Percentiles rank a stretch among this genome's conserved stretches.
Evolutionary conservation across 2,797 vertebrate genomes (phyloP).

Genomic region (Scarus forsteni): DNA sequence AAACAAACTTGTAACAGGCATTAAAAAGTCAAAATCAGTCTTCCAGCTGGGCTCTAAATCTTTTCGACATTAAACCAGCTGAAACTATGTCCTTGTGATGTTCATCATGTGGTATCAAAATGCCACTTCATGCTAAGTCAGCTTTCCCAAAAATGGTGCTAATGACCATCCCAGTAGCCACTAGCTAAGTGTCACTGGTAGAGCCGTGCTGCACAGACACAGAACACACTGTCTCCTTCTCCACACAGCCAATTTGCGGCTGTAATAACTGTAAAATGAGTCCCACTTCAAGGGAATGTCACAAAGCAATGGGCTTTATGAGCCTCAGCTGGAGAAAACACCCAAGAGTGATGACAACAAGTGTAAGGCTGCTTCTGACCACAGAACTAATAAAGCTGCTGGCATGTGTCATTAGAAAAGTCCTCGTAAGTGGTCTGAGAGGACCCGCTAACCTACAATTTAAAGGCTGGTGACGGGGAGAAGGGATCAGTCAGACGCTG

Average conservation of each 20-base stretch:
- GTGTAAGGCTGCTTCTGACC: conserved; percentile 72
- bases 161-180: conserved; percentile 56
- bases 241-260: conserved; percentile 68
- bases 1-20: no score
- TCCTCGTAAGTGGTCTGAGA: conserved; percentile 57
- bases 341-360: conserved; percentile 82
- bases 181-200: conserved; percentile 26
- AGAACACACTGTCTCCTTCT: conserved; percentile 49
- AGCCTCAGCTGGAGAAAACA: conserved; percentile 81
- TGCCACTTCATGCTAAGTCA: conserved; percentile 52
- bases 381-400: conserved; percentile 76
- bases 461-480: conserved; percentile 18
- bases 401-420: conserved; percentile 72
- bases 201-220: conserved; percentile 28
- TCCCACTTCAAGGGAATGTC: conserved; percentile 78
- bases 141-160: conserved; percentile 37
- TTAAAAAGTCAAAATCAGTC: conserved; percentile 18
- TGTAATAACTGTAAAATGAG: conserved; percentile 66
- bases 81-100: conserved; percentile 43
- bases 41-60: conserved; percentile 38
- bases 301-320: conserved; percentile 78
- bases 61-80: conserved; percentile 46
- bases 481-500: conserved; percentile 4
- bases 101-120: conserved; percentile 52
- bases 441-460: conserved; percentile 37